Evolutionary conservation across 37 sponge, comb jelly and placozoan genomes (phyloP).

Genomic region (Beroe ovata): DNA sequence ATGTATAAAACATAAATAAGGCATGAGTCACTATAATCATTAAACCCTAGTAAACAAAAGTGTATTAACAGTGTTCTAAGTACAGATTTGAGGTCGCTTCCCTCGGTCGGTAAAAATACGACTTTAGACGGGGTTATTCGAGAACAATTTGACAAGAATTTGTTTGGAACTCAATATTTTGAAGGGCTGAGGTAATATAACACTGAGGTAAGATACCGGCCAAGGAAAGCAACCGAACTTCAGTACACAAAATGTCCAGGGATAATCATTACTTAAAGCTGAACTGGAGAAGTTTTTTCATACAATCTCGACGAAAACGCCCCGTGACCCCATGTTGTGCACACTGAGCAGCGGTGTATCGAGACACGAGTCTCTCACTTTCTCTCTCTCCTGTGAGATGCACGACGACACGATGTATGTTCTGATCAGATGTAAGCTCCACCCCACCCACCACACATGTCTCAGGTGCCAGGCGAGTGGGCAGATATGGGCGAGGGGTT

Average conservation of each 20-base stretch:
- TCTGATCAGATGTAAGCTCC: background rate
- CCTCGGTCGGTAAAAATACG: too few relatives aligned
- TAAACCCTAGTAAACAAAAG: constrained; percentile 63
- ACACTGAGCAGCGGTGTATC: background rate
- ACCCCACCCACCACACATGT: too few relatives aligned
- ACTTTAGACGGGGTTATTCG: too few relatives aligned
- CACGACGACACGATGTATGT: too few relatives aligned
- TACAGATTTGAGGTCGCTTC: background rate
- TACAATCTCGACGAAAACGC: background rate
- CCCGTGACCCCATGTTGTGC: background rate
- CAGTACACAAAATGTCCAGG: background rate
- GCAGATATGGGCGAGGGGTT: constrained; percentile 65
- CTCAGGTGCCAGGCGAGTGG: constrained; percentile 65
- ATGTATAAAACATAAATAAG: background rate
- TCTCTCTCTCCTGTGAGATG: too few relatives aligned
- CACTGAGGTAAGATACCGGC: too few relatives aligned
- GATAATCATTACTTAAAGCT: background rate
- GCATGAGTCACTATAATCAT: constrained; percentile 36
- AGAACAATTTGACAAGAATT: too few relatives aligned
- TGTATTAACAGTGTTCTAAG: constrained; percentile 25
- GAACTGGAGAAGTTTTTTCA: background rate
- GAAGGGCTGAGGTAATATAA: too few relatives aligned
- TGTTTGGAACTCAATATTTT: too few relatives aligned
- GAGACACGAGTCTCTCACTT: too few relatives aligned
- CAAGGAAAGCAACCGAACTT: too few relatives aligned